These are phyloP conservation scores for Parauchenoglanis ngamensis DNA, from an alignment of 2,797 vertebrate species.

Conservation along the genomic window DNA sequence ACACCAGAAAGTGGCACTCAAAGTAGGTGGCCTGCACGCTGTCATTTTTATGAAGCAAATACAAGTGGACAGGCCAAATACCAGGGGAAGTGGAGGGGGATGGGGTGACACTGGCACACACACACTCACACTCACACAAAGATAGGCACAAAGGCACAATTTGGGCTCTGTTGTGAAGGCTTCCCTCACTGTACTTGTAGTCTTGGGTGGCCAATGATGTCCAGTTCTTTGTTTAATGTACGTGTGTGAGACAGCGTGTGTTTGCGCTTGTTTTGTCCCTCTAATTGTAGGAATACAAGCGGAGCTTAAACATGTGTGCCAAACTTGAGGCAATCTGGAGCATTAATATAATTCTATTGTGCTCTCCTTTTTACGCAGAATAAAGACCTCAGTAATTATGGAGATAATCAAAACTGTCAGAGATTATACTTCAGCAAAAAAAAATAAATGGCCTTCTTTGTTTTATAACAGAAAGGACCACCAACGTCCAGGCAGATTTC, in stretches of 20 bases:
- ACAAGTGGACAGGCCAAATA: constrained; percentile 77
- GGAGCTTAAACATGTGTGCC: constrained; percentile 68
- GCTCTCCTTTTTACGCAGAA: constrained; percentile 65
- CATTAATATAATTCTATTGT: constrained; percentile 71
- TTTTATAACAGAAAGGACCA: constrained; percentile 64
- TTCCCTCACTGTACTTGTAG: constrained; percentile 68
- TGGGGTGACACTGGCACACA: constrained; percentile 23
- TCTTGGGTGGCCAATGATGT: constrained; percentile 76
- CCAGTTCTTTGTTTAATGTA: constrained; percentile 67
- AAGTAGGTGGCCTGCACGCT: constrained; percentile 76
- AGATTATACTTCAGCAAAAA: constrained; percentile 62
- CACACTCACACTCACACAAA: background rate
- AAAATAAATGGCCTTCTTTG: constrained; percentile 61
- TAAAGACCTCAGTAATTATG: constrained; percentile 73
- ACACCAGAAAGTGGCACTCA: constrained; percentile 69
- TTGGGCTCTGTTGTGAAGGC: constrained; percentile 64
- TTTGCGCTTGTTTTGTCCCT: constrained; percentile 47
- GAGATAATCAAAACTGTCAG: constrained; percentile 76
- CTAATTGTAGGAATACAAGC: constrained; percentile 72
- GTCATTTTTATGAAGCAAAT: constrained; percentile 76
- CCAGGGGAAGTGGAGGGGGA: constrained; percentile 63
- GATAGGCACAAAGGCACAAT: constrained; percentile 70
- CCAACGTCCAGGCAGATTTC: constrained; percentile 48
- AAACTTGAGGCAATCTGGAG: constrained; percentile 74
- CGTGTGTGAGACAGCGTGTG: constrained; percentile 22